Base-by-base conservation (phyloP, 2,113 vertebrate genomes). In the Pomatorhinus ruficollis region DNA sequence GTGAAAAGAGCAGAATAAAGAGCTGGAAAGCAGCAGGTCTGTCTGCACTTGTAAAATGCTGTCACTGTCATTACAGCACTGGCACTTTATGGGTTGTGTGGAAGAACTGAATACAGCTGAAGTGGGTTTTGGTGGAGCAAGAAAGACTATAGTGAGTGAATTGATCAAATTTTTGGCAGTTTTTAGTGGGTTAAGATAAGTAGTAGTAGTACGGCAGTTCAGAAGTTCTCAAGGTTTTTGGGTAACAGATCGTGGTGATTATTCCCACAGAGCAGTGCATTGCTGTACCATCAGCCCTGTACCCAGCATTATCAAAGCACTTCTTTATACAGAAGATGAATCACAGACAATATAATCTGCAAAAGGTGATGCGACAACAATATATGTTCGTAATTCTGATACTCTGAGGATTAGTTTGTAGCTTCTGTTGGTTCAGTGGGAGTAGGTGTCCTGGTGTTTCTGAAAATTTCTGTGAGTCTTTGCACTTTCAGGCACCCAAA, bases 31-130 rank as follows among this genome's bases (percentile, higher is more conserved):
- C 15, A 63, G 9, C 11, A 66, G 42, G 81, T 10, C 47, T 80
- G 8, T 24, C 31, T 37, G 27, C 56, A 4, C 20, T 35, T 56
- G 39, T 79, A 18, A 87, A 66, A 40, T 25, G 33, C 23, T 45
- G 7, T 45, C 44, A 24, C 40, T 5, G 5, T 27, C 31, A 13
- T 39, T 25, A 3, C 33, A 50, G 5, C 1, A 0, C 11, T 1
- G 2, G 28, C n/a, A 69, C 22, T 4, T 40, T 19, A 20, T 30
- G 39, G 56, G 10, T 52, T 59, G 37, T 17, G n/a, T 40, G 84
- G 65, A 82, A 64, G 61, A 64, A 44, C 8, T 2, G 2, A 28
- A 25, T 42, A n/a, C 30, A 39, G 28, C 14, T 84, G 57, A 60
- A 75, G 60, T 13, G 8, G 12, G 14, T 30, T 94, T 78, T 37